Conservation (phyloP, 2,797 vertebrate genomes). For the Pantherophis vulpinus region DNA sequence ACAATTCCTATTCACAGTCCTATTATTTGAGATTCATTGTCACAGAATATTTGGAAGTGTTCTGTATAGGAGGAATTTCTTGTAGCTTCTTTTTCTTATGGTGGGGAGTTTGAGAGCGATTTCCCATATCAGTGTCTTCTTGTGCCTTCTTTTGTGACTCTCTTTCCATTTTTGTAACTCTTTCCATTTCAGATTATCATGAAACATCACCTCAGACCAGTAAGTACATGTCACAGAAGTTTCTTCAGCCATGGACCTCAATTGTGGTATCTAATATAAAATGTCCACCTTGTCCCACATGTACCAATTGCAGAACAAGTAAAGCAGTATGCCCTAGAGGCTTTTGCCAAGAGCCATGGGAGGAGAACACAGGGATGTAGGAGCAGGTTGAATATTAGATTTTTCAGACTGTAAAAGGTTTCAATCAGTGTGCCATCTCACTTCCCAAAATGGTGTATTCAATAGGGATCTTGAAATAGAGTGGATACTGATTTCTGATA, state of each 20-base stretch:
- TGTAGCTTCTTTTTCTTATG: neutral
- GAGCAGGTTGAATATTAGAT: neutral
- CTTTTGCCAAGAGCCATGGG: neutral
- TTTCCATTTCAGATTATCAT: neutral
- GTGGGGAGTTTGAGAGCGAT: neutral
- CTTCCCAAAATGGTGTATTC: neutral
- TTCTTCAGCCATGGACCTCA: neutral
- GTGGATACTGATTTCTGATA: neutral
- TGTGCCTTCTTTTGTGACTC: neutral
- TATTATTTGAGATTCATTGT: neutral
- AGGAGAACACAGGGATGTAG: neutral
- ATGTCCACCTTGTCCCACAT: neutral
- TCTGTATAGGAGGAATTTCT: neutral
- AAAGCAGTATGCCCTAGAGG: neutral
- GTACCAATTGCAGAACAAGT: neutral
- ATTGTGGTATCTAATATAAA: neutral
- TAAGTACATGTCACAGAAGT: neutral
- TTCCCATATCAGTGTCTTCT: neutral
- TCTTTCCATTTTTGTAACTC: neutral
- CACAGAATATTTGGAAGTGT: neutral
- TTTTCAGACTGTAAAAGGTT: neutral
- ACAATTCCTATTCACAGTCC: neutral
- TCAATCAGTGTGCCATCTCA: neutral
- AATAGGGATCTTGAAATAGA: neutral
- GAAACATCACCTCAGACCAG: neutral